These are phyloP conservation scores for Coenonympha arcania DNA, from an alignment of 2,888 invertebrate genomes.

Conservation along the genomic window DNA sequence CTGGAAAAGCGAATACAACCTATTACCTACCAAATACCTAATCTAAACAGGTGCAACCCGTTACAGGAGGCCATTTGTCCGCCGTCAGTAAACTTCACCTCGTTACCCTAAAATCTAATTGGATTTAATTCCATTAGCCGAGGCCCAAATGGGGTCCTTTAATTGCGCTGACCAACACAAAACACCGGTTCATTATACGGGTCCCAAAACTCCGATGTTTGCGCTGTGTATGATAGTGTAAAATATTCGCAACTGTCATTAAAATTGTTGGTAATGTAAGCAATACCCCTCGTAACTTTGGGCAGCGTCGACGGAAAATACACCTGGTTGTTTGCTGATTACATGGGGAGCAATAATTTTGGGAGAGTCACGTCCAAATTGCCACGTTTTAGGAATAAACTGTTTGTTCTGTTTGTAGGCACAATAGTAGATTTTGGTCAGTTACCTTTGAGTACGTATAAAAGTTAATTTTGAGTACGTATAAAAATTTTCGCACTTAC, in stretches of 20 bases:
- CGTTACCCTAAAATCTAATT: conserved; percentile 73
- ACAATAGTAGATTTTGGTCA: background rate
- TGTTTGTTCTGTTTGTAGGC: background rate
- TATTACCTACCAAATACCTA: conserved; percentile 44
- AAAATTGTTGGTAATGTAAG: conserved; percentile 45
- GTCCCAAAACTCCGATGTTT: conserved; percentile 37
- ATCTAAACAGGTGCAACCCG: conserved; percentile 50
- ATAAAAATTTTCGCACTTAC: too few relatives aligned
- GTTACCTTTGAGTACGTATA: too few relatives aligned
- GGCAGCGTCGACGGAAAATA: conserved; percentile 12
- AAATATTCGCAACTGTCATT: conserved; percentile 30
- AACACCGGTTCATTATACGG: conserved; percentile 58
- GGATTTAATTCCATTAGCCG: conserved; percentile 73
- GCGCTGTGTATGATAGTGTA: conserved; percentile 38
- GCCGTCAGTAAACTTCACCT: conserved; percentile 69
- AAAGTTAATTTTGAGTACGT: too few relatives aligned
- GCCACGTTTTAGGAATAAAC: conserved; percentile 5
- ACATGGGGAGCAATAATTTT: conserved; percentile 50
- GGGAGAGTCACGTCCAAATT: background rate
- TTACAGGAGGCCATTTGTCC: conserved; percentile 67
- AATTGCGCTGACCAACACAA: conserved; percentile 68
- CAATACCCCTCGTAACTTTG: conserved; percentile 23
- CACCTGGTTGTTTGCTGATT: conserved; percentile 30
- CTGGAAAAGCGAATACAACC: conserved; percentile 43
- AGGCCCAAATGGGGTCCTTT: conserved; percentile 68